A percentile compares a stretch with the other conserved stretches of the same genome.
Conservation (phyloP, 2,113 vertebrate genomes). For the Lota lota region DNA sequence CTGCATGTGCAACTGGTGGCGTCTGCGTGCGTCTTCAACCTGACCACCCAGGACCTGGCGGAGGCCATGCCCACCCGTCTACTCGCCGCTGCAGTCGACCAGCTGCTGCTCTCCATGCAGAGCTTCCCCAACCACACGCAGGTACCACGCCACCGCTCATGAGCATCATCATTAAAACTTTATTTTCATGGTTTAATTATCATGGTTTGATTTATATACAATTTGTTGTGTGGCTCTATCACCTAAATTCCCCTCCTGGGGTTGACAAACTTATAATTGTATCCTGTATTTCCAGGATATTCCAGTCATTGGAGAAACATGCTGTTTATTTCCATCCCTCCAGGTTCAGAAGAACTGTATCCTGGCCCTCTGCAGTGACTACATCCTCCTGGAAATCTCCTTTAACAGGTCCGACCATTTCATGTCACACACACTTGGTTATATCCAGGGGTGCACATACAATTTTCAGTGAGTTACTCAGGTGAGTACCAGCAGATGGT, state of each 20-base stretch:
- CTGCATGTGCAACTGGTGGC: slow-evolving; percentile 85
- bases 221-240: too few species aligned
- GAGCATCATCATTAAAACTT: too few species aligned
- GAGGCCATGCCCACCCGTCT: slow-evolving; percentile 83
- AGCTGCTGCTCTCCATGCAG: slow-evolving; percentile 88
- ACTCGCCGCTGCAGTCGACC: slow-evolving; percentile 79
- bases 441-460: too few species aligned
- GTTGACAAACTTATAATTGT: too few species aligned
- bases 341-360: slow-evolving; percentile 95
- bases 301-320: too few species aligned
- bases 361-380: slow-evolving; percentile 89
- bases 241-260: too few species aligned
- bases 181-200: too few species aligned
- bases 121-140: slow-evolving; percentile 87
- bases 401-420: slow-evolving; percentile 84
- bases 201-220: too few species aligned
- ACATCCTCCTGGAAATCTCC: slow-evolving; percentile 89
- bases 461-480: too few species aligned
- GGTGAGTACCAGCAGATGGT: too few species aligned
- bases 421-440: background rate
- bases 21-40: slow-evolving; percentile 90
- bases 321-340: slow-evolving; percentile 26
- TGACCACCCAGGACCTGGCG: slow-evolving; percentile 86
- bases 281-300: too few species aligned
- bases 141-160: slow-evolving; percentile 30